These are phyloP conservation scores for Drosophila jambulina DNA, from an alignment of 1,140 invertebrate species.

Conservation along the genomic window DNA sequence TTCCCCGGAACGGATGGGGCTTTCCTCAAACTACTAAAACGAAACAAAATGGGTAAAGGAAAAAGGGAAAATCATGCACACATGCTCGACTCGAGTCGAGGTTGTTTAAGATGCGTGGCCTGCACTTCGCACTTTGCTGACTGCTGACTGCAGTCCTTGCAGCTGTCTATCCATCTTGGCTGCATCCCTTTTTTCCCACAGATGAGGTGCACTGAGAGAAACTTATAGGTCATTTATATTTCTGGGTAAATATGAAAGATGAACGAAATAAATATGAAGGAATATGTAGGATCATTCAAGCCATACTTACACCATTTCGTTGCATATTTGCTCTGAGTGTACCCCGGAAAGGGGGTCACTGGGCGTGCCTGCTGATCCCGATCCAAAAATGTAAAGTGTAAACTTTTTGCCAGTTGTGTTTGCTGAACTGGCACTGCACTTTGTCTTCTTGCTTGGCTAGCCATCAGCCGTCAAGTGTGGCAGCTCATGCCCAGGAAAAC, in stretches of 20 bases:
- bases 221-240: neutral
- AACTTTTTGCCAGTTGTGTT: constrained; percentile 72
- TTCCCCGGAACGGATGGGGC: neutral
- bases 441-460: constrained; percentile 45
- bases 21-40: constrained; percentile 7
- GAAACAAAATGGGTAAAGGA: neutral
- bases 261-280: neutral
- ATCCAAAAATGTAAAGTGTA: constrained; percentile 69
- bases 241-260: neutral
- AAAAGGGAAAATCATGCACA: constrained; percentile 29
- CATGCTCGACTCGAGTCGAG: constrained; percentile 23
- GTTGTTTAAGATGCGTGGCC: constrained; percentile 67
- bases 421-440: constrained; percentile 48
- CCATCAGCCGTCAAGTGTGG: constrained; percentile 55
- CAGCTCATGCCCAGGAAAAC: constrained; percentile 16
- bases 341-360: neutral
- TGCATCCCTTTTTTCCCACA: constrained; percentile 30
- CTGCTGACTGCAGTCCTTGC: constrained; percentile 62
- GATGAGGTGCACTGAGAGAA: constrained; percentile 29
- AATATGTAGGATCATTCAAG: neutral
- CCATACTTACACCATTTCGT: neutral
- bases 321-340: neutral
- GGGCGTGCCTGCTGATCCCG: constrained; percentile 15
- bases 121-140: constrained; percentile 65
- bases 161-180: constrained; percentile 58